Evolutionary conservation across 2,797 vertebrate species (phyloP), one percentile per base, ranked within the genome.

Genomic region (Psittacula echo): DNA sequence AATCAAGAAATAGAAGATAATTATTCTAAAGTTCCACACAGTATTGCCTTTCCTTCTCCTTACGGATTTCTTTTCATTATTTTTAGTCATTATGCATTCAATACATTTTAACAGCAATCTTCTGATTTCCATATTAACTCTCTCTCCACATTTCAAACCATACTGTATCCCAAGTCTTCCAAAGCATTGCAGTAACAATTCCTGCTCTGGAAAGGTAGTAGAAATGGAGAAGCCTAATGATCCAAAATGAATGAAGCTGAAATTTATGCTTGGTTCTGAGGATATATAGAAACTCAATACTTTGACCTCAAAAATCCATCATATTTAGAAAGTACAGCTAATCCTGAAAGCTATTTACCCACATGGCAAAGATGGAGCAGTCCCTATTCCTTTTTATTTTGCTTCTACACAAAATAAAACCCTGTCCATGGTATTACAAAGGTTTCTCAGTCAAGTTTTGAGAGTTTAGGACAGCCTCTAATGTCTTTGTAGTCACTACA

Each of bases 11-110:
- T 0, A 37, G 34, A 81, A 64, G 18, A 51, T 6, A 70, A 50
- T 72, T n/a, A 19, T 72, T 60, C 19, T 0, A 0, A 68, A 78
- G 7, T 30, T 81, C 34, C 78, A 56, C 27, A 58, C 11, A 50
- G 6, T 29, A 58, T 3, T 23, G 54, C 2, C 10, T 34, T 50
- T 22, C 20, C 62, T 83, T 45, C 37, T 54, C 6, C 18, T 79
- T n/a, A 73, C 0, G 4, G 14, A 64, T 32, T 76, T 45, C 1
- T 39, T 23, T 47, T 56, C 1, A 1, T 21, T 68, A 58, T 32
- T 89, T 79, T 87, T 17, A n/a, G 17, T 61, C 19, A 50, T 20
- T 13, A 27, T 11, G 19, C 4, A 26, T 42, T 56, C 23, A 60
- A 22, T 22, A 13, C 21, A 64, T 74, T 75, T 89, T 68, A 44